phyloP scores from a whole-genome alignment of 2,113 vertebrate genomes.

The Tricholaema leucomelas region DNA sequence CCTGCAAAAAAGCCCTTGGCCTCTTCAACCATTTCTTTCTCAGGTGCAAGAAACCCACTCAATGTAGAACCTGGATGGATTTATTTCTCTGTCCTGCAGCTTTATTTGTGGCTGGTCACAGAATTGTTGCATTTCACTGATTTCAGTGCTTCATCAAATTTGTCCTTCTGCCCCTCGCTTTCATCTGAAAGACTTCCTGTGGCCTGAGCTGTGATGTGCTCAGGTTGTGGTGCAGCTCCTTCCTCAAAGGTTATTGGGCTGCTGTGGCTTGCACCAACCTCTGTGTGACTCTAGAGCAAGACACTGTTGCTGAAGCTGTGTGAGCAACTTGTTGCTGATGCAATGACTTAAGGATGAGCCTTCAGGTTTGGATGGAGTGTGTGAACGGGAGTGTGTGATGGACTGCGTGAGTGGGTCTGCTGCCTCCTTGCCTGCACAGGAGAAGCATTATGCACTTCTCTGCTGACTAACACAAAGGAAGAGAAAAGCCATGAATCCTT shows the following conservation, averaged over 20 bases:
- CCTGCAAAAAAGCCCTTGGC: background rate
- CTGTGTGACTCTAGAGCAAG: background rate
- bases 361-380: background rate
- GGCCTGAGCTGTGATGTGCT: background rate
- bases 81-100: background rate
- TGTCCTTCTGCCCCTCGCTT: background rate
- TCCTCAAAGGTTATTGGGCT: background rate
- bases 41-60: background rate
- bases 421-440: background rate
- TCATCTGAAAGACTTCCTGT: background rate
- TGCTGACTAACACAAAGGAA: constrained; percentile 6
- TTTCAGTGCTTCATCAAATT: background rate
- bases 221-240: background rate
- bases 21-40: background rate
- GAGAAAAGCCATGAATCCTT: background rate
- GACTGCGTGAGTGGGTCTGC: background rate
- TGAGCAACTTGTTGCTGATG: background rate
- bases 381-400: background rate
- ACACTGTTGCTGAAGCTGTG: background rate
- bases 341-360: background rate
- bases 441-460: background rate
- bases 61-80: background rate
- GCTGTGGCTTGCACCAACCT: background rate
- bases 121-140: background rate
- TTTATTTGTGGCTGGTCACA: background rate